Conservation (phyloP, 2,113 vertebrate species). For the Callospermophilus lateralis region DNA sequence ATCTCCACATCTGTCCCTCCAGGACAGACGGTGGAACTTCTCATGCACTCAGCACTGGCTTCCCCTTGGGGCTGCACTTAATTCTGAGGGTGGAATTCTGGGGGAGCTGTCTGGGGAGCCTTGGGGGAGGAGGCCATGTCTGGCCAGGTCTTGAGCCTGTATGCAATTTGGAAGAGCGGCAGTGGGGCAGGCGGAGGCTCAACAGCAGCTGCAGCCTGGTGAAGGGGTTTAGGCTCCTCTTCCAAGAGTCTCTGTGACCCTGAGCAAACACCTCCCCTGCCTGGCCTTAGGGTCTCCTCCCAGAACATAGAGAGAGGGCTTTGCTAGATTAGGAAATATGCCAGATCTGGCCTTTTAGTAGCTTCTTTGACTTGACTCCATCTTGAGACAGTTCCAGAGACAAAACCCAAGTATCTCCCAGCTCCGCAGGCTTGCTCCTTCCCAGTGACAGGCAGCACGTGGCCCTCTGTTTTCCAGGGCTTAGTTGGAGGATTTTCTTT, state of each 20-base stretch:
- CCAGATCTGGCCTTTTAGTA: neutral
- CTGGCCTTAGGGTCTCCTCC: neutral
- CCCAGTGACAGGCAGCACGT: neutral
- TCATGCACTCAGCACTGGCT: neutral
- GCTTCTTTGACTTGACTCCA: neutral
- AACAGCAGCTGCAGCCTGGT: neutral
- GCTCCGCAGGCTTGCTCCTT: neutral
- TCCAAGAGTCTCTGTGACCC: neutral
- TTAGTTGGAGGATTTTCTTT: neutral
- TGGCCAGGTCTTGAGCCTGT: neutral
- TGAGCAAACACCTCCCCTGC: neutral
- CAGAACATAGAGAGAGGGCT: rapidly evolving
- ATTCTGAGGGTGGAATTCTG: neutral
- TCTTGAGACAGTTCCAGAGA: neutral
- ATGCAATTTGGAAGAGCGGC: neutral
- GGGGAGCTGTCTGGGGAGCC: neutral
- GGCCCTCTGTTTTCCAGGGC: neutral
- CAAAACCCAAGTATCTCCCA: neutral
- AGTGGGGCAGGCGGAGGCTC: neutral
- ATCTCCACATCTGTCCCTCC: neutral
- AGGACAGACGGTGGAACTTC: neutral
- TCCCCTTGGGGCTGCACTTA: neutral
- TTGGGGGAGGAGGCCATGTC: neutral
- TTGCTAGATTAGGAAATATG: neutral
- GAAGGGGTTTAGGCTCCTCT: neutral